Base-by-base conservation (phyloP, 2,888 invertebrate species). In the Drosophila peninsularis region DNA sequence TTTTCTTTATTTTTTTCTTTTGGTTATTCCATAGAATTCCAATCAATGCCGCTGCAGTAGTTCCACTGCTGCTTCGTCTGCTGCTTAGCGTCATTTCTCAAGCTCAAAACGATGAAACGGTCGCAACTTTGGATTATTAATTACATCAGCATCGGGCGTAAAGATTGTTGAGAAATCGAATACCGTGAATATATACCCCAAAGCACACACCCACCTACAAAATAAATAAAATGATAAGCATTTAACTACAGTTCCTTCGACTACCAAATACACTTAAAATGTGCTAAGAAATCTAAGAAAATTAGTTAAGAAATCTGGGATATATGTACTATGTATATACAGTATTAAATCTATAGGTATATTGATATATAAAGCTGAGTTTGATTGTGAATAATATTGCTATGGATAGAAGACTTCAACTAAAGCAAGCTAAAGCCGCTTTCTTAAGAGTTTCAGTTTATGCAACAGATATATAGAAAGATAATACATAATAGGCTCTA, bases 61-160 rank as follows among this genome's bases (percentile, higher is more conserved):
- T 68, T 74, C 57, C 32, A 14, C 11, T 32, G 14, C 63, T 44
- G 30, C 41, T 19, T 21, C 34, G 24, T 32, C 13, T 57, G 21
- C 64, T 63, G 75, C 57, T 55, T 62, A 49, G 64, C 71, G 67
- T 80, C 90, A 88, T 87, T 89, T 84, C 90, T 86, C 85, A 86
- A 89, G 83, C 86, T 89, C 86, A 80, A 88, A 89, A 85, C 80
- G 89, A 78, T 80, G 80, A 85, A 88, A 82, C 77, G 78, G 58
- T 74, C 84, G 74, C 89, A 85, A 82, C 72, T 89, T 76, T 86
- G 78, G 89, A 89, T 86, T 86, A 86, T 86, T 86, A 86, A 86
- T 86, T 86, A 86, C 82, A 86, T 75, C 75, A 78, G 75, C 78
- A 75, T 21, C 37, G 32, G 39, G 44, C 62, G 56, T 52, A 62